A percentile compares a stretch with the other conserved stretches of the same genome.
These are phyloP conservation scores for Pristionchus japonicus DNA, from an alignment of 2,888 invertebrate species.

Conservation along the genomic window DNA sequence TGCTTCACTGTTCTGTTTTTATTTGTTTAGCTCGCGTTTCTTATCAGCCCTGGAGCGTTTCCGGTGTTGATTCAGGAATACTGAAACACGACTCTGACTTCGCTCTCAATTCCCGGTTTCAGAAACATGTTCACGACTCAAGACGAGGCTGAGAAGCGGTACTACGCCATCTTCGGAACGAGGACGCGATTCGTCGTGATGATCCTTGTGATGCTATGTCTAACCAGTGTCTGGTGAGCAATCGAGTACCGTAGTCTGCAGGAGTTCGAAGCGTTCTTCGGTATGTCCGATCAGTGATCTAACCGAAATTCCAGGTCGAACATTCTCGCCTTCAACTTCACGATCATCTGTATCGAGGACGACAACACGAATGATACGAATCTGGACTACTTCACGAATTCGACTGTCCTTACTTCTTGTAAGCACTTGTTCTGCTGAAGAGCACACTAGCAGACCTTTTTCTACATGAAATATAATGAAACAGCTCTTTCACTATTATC, in stretches of 20 bases:
- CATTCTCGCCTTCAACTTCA: conserved; percentile 73
- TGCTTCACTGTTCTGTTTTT: background rate
- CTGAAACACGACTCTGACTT: background rate
- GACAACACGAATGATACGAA: background rate
- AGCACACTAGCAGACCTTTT: too few species aligned
- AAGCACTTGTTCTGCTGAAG: too few species aligned
- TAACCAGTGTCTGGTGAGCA: conserved; percentile 70
- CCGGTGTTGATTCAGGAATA: background rate
- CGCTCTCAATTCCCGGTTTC: background rate
- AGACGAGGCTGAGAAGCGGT: background rate
- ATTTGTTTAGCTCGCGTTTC: background rate
- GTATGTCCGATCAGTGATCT: too few species aligned
- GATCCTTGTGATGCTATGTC: conserved; percentile 70
- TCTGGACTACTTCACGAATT: background rate
- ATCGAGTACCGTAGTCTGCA: background rate
- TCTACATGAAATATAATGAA: too few species aligned
- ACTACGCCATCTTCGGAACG: conserved; percentile 61
- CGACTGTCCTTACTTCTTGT: conserved; percentile 2
- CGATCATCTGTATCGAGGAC: conserved; percentile 68
- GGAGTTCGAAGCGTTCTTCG: background rate
- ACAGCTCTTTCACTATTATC: too few species aligned
- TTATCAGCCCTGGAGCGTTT: background rate
- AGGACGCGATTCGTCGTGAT: conserved; percentile 72
- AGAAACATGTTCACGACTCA: conserved; percentile 17
- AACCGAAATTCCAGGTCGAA: conserved; percentile 63